Evolutionary conservation across 2,113 vertebrate species (phyloP), one percentile per base, ranked within the genome.

Genomic region (Corythornis vintsioides): DNA sequence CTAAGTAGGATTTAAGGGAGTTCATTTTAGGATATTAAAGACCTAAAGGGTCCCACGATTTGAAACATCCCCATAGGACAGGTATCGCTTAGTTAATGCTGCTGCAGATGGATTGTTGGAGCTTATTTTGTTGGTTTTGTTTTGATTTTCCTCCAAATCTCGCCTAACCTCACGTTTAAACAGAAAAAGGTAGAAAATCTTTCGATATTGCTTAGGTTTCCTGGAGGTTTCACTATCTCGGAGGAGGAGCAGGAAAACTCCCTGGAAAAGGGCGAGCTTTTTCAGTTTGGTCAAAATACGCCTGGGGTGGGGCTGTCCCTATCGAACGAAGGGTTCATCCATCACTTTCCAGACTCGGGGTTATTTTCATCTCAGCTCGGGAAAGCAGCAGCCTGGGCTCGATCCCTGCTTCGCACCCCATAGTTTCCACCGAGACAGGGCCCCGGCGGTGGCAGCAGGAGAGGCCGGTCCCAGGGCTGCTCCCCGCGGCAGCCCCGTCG

Each of bases 51-150:
- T 40, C 17, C 8, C 56, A 1, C 13, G 22, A 57, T 70, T 77
- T 71, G 15, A 59, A 71, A n/a, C 29, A 26, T 45, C 63, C 64
- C 15, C 38, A 43, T 28, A 28, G 50, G 52, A n/a, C 40, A 21
- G 28, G 52, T 74, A 31, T 17, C 6, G 3, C 6, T 17, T 33
- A 69, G 31, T 70, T 13, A 56, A 64, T 17, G 65, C 4, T 80
- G 33, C 12, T 55, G 60, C 4, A 9, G 5, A 12, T 50, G 22
- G 48, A 1, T 0, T 31, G n/a, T 15, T 55, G 13, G n/a, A 6
- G 38, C 3, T 3, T 45, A 84, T n/a, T 65, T 9, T 0, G 17
- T 31, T n/a, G 15, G 29, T 57, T 31, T 57, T 31, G 17, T 57
- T n/a, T 19, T 31, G 16, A 7, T 42, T 52, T 70, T 38, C 2